A percentile compares a stretch with the other conserved stretches of the same genome.
Evolutionary conservation across 2,888 invertebrate genomes (phyloP).

Genomic region (Rosalia funebris): DNA sequence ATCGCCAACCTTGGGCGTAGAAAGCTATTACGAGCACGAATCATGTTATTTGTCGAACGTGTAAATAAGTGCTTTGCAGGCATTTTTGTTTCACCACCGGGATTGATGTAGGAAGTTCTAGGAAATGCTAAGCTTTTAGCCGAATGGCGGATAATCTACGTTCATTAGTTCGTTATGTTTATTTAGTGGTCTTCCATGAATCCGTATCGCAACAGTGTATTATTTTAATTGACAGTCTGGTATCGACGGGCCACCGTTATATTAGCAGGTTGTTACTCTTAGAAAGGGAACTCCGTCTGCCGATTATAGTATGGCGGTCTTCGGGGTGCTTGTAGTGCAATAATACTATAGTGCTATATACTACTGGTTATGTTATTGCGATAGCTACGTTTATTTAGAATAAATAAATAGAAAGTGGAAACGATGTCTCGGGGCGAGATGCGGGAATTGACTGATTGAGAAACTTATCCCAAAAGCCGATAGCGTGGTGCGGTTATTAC

Average conservation of each 20-base stretch:
- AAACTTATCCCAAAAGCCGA: too few relatives aligned
- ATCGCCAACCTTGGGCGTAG: conserved; percentile 26
- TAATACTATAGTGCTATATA: too few relatives aligned
- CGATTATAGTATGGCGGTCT: too few relatives aligned
- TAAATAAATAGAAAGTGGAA: too few relatives aligned
- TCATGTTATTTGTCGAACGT: conserved; percentile 2
- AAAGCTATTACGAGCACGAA: conserved; percentile 17
- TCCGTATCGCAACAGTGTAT: neutral
- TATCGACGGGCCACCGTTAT: neutral
- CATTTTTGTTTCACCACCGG: neutral
- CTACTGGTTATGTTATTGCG: too few relatives aligned
- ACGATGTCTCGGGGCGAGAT: too few relatives aligned
- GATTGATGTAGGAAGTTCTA: neutral
- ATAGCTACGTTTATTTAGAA: too few relatives aligned
- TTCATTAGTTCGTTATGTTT: conserved; percentile 3
- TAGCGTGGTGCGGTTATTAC: too few relatives aligned
- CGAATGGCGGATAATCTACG: neutral
- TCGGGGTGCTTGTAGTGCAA: too few relatives aligned
- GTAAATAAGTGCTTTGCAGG: conserved; percentile 1
- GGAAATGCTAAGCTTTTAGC: too few relatives aligned
- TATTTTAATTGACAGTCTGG: conserved; percentile 4
- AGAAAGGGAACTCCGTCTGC: neutral
- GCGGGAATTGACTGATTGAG: too few relatives aligned
- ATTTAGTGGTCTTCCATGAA: conserved; percentile 3
- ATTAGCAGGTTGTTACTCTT: neutral